Evolutionary conservation across 2,797 vertebrate species (phyloP).

Genomic region (Eptatretus atami): DNA sequence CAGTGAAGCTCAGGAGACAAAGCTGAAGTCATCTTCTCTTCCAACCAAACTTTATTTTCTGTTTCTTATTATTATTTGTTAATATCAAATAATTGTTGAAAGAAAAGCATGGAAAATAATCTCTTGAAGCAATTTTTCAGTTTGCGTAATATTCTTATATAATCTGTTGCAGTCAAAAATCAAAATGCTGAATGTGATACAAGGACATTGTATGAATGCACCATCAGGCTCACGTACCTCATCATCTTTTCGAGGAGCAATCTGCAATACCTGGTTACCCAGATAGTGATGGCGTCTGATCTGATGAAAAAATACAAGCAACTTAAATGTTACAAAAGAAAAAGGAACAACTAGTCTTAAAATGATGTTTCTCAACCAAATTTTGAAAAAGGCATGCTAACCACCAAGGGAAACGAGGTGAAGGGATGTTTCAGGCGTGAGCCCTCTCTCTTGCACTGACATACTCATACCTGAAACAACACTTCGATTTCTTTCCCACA

Average conservation of each 20-base stretch:
- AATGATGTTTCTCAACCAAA: too few species aligned
- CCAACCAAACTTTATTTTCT: too few species aligned
- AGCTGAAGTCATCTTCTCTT: too few species aligned
- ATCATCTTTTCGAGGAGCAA: slow-evolving; percentile 48
- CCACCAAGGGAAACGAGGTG: too few species aligned
- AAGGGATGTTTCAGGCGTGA: too few species aligned
- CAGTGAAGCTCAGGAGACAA: too few species aligned
- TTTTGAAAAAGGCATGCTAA: too few species aligned
- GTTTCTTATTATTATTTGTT: too few species aligned
- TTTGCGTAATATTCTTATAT: not conserved
- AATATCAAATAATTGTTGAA: slow-evolving; percentile 8
- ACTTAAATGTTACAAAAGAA: slow-evolving; percentile 1
- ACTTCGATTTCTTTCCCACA: too few species aligned
- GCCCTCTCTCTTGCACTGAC: too few species aligned
- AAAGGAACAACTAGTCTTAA: not conserved
- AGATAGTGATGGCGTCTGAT: slow-evolving; percentile 39
- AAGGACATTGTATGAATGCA: not conserved
- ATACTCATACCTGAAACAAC: too few species aligned
- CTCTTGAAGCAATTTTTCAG: not conserved
- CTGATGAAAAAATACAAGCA: slow-evolving; percentile 16
- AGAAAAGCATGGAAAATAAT: not conserved
- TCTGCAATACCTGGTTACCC: slow-evolving; percentile 46
- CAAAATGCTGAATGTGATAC: not conserved
- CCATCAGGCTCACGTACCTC: slow-evolving; percentile 21
- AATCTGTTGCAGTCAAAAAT: not conserved